Evolutionary conservation across 1,140 invertebrate genomes (phyloP).

Genomic region (Polypedilum vanderplanki): DNA sequence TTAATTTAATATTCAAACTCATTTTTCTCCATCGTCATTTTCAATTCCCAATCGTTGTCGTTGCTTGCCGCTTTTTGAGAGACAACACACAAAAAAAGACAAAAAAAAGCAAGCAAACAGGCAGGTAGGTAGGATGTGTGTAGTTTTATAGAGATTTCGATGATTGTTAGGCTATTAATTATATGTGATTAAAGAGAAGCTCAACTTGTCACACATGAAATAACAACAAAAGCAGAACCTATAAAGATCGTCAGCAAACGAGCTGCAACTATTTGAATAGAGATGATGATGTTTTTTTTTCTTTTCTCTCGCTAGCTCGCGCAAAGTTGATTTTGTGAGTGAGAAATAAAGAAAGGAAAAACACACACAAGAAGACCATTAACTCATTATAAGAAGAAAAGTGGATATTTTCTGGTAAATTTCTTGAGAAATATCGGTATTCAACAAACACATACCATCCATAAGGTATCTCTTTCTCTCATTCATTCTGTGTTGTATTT

Average conservation of each 20-base stretch:
- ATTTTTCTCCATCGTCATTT: slow-evolving; percentile 19
- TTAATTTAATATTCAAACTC: slow-evolving; percentile 29
- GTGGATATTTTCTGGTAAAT: slow-evolving; percentile 22
- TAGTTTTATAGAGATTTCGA: slow-evolving; percentile 2
- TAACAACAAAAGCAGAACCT: slow-evolving; percentile 14
- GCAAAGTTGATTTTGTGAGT: background rate
- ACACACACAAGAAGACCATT: slow-evolving; percentile 21
- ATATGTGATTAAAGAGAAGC: slow-evolving; percentile 25
- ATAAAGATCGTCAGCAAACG: background rate
- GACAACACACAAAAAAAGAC: background rate
- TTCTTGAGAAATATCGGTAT: slow-evolving; percentile 26
- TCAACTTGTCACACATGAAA: slow-evolving; percentile 20
- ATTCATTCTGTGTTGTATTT: slow-evolving; percentile 8
- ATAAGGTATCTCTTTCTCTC: slow-evolving; percentile 3
- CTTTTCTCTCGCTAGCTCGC: too few species aligned
- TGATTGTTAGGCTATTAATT: slow-evolving; percentile 26
- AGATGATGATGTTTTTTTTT: slow-evolving; percentile 21
- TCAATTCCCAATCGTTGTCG: background rate
- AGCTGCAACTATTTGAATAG: slow-evolving; percentile 25
- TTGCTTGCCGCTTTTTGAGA: background rate
- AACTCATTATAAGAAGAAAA: slow-evolving; percentile 23
- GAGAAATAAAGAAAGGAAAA: slow-evolving; percentile 1
- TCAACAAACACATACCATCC: slow-evolving; percentile 6
- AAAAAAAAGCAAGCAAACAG: background rate
- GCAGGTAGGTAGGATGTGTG: slow-evolving; percentile 24